phyloP scores from a whole-genome alignment of 2,888 invertebrate species.

The Boloria euphrosyne region DNA sequence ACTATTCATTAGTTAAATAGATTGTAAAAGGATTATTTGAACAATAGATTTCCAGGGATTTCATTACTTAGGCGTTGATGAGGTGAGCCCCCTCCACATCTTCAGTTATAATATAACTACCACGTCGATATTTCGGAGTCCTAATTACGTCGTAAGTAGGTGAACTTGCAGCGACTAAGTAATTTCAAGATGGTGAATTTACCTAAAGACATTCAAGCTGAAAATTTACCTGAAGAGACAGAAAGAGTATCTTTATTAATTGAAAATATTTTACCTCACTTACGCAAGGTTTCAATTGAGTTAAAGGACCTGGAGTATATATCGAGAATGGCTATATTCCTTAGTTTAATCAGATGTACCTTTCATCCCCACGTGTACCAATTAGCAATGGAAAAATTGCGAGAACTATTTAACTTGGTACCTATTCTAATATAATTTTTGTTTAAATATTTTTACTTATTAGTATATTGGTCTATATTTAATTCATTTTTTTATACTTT shows the following conservation, averaged over 20 bases:
- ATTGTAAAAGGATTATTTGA: slow-evolving; percentile 4
- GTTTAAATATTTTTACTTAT: too few species aligned
- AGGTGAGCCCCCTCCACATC: slow-evolving; percentile 10
- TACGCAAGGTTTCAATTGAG: neutral
- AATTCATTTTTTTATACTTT: neutral
- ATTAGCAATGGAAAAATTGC: too few species aligned
- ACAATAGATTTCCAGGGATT: slow-evolving; percentile 17
- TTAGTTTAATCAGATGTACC: too few species aligned
- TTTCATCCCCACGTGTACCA: too few species aligned
- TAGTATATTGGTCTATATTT: too few species aligned
- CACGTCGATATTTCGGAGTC: neutral
- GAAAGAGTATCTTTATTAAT: neutral
- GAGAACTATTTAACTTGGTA: too few species aligned
- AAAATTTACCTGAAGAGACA: slow-evolving; percentile 39
- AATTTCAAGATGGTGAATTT: slow-evolving; percentile 19
- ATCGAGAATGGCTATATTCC: too few species aligned
- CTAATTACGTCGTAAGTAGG: neutral
- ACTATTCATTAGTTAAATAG: slow-evolving; percentile 16
- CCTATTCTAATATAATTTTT: too few species aligned
- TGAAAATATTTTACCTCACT: neutral
- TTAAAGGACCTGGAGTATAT: neutral
- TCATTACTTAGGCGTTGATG: slow-evolving; percentile 12
- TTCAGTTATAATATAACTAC: slow-evolving; percentile 1
- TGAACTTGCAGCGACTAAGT: neutral
- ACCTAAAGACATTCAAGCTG: neutral